Conservation (phyloP, 2,888 invertebrate species). For the Acanthosepion pharaonis region DNA sequence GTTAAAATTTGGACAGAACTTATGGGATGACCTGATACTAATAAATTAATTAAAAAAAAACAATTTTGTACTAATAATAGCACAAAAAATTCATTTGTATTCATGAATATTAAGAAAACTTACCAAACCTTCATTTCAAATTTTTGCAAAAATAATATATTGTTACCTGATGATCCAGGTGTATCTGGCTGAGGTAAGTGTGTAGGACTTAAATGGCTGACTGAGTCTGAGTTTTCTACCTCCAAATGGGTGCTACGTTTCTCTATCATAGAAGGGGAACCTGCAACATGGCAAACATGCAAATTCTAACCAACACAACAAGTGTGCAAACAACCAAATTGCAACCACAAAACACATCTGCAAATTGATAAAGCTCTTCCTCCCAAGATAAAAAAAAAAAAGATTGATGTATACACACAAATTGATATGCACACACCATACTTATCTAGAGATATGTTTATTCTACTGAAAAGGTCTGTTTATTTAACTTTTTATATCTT, state of each 20-base stretch:
- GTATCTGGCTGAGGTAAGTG: neutral
- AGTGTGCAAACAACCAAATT: neutral
- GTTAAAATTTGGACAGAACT: too few species aligned
- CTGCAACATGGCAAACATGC: conserved; percentile 46
- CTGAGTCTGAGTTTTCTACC: neutral
- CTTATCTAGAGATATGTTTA: neutral
- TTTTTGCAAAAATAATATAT: neutral
- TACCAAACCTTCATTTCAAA: neutral
- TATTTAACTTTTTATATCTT: too few species aligned
- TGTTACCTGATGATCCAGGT: neutral
- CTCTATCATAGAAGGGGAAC: conserved; percentile 38
- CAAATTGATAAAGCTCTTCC: neutral
- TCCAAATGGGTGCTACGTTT: conserved; percentile 40
- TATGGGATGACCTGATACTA: too few species aligned
- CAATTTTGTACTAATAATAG: too few species aligned
- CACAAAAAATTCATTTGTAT: neutral
- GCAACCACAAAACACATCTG: neutral
- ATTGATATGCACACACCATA: too few species aligned
- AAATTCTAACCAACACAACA: neutral
- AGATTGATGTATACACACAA: neutral
- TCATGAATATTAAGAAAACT: neutral
- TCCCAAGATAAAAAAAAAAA: neutral
- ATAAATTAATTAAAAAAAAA: too few species aligned
- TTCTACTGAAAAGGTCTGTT: too few species aligned
- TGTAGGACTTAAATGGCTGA: neutral